phyloP scores from a whole-genome alignment of 1,140 invertebrate genomes.

The Ips nitidus region DNA sequence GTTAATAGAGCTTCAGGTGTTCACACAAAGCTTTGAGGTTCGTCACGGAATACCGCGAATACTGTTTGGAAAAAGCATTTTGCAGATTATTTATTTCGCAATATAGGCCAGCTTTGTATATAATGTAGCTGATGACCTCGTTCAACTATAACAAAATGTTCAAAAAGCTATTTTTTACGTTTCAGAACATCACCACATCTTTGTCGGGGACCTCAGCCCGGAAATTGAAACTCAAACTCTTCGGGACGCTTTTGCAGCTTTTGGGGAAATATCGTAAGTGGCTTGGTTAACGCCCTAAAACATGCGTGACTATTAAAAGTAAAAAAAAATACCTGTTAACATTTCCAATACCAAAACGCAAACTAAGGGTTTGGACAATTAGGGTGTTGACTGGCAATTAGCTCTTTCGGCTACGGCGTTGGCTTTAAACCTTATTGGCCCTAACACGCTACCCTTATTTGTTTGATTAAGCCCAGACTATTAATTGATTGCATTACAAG shows the following conservation, averaged over 20 bases:
- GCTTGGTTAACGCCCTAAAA: not conserved
- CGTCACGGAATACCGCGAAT: constrained; percentile 4
- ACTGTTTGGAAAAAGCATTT: constrained; percentile 11
- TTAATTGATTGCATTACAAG: too few relatives aligned
- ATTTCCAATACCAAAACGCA: constrained; percentile 20
- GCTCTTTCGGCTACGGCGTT: constrained; percentile 6
- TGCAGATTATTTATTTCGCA: constrained; percentile 7
- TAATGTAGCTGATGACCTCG: constrained; percentile 3
- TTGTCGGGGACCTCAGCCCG: constrained; percentile 97
- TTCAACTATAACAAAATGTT: not conserved
- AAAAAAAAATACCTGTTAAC: constrained; percentile 12
- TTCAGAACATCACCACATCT: constrained; percentile 95
- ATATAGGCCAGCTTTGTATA: constrained; percentile 3
- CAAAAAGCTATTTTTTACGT: constrained; percentile 31
- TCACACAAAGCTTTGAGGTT: constrained; percentile 15
- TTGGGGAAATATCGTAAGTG: constrained; percentile 91
- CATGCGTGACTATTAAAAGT: constrained; percentile 17
- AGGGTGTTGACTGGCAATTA: constrained; percentile 23
- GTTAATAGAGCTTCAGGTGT: not conserved
- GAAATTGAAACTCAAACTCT: constrained; percentile 98
- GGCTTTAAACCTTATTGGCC: constrained; percentile 4
- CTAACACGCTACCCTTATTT: constrained; percentile 13
- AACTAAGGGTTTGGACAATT: constrained; percentile 21
- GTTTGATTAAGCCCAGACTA: not conserved
- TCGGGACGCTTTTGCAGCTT: constrained; percentile 95